Evolutionary conservation across 2,888 invertebrate genomes (phyloP), one percentile per base, ranked within the genome.

Genomic region (Pseudococcus jackbeardsleyi): DNA sequence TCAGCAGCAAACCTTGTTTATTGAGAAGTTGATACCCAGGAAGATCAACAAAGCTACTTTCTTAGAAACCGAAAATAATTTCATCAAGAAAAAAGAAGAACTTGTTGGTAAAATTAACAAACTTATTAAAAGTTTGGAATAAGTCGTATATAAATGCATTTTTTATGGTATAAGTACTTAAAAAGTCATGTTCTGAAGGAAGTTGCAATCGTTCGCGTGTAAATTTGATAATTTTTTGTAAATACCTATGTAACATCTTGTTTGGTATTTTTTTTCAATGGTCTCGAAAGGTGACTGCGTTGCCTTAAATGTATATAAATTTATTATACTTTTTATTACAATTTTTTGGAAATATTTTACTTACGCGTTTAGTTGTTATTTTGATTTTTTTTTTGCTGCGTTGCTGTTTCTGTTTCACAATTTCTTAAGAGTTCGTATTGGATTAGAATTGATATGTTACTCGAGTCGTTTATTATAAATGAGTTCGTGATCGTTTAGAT

Each of bases 1-100:
- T 89, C 92, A 92, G 87, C 92, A 92, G 72, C 94, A 93, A 89
- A 92, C 92, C 26, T 91, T 93, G 22, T 92, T 93, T 89, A 93
- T 94, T n/a, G 95, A 95, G 90, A 94, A 94, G 90, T 91, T 95
- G 68, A 93, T 94, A 26, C 92, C 93, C 6, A 93, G 93, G 12
- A 94, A 94, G 91, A 92, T 94, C 90, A 92, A 92, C 85, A 93
- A 94, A 89, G 93, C 93, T 89, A 93, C 93, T 89, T 94, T 94
- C 90, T 91, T 94, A 64, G 94, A 94, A 72, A 92, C 92, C 19
- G 94, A 94, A 90, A 91, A 92, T 85, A 91, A 91, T 33, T 92
- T 93, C 59, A 91, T 92, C 48, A 92, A 93, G 90, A 94, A 94
- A 91, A 93, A 93, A 89, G 93, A 93, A 88, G 94, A 94, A 77